phyloP scores from a whole-genome alignment of 2,888 invertebrate species.

The Chloroclysta siterata region DNA sequence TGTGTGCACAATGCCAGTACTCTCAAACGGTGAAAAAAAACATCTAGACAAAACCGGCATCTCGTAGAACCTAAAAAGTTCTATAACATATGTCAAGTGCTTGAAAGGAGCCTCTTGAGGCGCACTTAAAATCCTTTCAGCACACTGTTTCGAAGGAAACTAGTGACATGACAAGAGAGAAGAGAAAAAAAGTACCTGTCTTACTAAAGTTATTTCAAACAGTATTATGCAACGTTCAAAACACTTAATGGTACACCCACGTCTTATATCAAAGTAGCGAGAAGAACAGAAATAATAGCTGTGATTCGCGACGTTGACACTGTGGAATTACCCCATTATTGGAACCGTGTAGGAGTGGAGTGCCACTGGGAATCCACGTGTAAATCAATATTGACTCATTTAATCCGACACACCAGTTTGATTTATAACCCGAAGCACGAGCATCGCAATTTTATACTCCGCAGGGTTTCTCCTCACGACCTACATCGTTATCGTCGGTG shows the following conservation, averaged over 20 bases:
- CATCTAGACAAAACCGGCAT: no score
- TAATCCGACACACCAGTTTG: conserved; percentile 51
- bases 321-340: conserved; percentile 38
- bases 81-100: no score
- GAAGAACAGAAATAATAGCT: not conserved
- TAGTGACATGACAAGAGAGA: no score
- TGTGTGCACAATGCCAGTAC: no score
- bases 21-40: no score
- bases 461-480: not conserved
- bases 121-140: no score
- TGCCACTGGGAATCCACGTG: conserved; percentile 36
- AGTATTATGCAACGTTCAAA: not conserved
- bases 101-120: no score
- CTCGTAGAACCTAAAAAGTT: no score
- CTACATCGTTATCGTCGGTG: conserved; percentile 1
- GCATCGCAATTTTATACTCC: conserved; percentile 19
- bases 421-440: conserved; percentile 36
- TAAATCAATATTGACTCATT: conserved; percentile 58
- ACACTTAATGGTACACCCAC: not conserved
- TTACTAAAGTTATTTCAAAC: not conserved
- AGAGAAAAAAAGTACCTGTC: no score
- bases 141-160: no score
- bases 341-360: conserved; percentile 24
- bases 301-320: conserved; percentile 22
- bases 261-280: not conserved